phyloP scores from a whole-genome alignment of 2,797 vertebrate genomes.

The Heterohyrax brucei region DNA sequence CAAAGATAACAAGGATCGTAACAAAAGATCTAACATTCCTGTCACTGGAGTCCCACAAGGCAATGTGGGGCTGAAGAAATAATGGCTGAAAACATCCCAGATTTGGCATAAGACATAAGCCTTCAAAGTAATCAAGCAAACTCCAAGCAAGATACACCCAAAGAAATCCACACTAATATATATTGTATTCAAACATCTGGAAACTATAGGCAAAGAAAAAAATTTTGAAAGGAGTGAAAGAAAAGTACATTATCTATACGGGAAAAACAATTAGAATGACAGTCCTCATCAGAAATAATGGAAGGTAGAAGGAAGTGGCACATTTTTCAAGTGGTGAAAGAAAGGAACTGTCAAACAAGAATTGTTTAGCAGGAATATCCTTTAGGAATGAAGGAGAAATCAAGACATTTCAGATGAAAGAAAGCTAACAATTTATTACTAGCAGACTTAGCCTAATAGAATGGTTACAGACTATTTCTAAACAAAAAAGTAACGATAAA shows the following conservation, averaged over 20 bases:
- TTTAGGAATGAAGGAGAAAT: constrained; percentile 11
- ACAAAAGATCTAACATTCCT: neutral
- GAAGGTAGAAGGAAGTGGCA: neutral
- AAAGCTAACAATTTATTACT: neutral
- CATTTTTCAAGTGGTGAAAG: neutral
- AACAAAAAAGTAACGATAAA: neutral
- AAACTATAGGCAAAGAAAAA: neutral
- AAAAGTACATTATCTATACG: neutral
- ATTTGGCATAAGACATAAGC: too few species aligned
- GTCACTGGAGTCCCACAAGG: neutral
- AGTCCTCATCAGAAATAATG: neutral
- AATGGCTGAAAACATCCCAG: neutral
- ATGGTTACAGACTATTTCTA: neutral
- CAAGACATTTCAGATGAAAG: neutral
- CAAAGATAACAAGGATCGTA: neutral
- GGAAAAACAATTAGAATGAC: too few species aligned
- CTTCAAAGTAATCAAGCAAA: too few species aligned
- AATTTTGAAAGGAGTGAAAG: neutral
- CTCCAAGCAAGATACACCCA: too few species aligned
- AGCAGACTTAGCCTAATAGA: constrained; percentile 4
- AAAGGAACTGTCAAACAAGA: neutral
- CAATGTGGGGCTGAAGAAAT: neutral
- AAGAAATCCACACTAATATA: too few species aligned
- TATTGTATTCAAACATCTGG: neutral
- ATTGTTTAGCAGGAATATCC: neutral